A percentile compares a stretch with the other conserved stretches of the same genome.
Conservation (phyloP, 1,140 invertebrate species). For the Monochamus saltuarius region DNA sequence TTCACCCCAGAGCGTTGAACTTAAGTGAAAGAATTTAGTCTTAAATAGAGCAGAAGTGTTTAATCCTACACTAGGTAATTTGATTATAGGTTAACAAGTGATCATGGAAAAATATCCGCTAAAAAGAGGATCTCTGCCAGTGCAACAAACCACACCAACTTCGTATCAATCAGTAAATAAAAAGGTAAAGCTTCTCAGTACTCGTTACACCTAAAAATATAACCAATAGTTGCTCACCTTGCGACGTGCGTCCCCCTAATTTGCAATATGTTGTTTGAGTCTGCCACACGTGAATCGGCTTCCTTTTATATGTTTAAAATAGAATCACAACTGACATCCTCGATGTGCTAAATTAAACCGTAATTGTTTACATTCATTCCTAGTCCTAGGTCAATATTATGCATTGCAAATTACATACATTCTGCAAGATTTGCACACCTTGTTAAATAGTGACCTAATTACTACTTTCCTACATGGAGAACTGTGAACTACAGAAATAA, state of each 20-base stretch:
- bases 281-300: too few relatives aligned
- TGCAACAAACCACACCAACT: conserved; percentile 49
- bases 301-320: neutral
- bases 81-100: conserved; percentile 4
- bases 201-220: too few relatives aligned
- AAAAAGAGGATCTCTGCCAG: conserved; percentile 51
- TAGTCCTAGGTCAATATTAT: too few relatives aligned
- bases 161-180: conserved; percentile 57
- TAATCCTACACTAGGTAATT: neutral
- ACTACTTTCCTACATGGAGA: too few relatives aligned
- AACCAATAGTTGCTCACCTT: conserved; percentile 4
- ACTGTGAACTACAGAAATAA: too few relatives aligned
- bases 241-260: neutral
- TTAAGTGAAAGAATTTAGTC: neutral
- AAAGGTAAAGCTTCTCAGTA: conserved; percentile 51
- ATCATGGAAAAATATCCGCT: conserved; percentile 58
- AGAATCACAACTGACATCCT: neutral
- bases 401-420: too few relatives aligned
- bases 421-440: too few relatives aligned
- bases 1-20: conserved; percentile 2
- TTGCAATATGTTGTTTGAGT: neutral
- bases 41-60: neutral
- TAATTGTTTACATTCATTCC: neutral
- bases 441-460: too few relatives aligned
- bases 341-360: neutral